These are phyloP conservation scores for Dynastes hyllus DNA, from an alignment of 2,888 invertebrate genomes.

Conservation along the genomic window DNA sequence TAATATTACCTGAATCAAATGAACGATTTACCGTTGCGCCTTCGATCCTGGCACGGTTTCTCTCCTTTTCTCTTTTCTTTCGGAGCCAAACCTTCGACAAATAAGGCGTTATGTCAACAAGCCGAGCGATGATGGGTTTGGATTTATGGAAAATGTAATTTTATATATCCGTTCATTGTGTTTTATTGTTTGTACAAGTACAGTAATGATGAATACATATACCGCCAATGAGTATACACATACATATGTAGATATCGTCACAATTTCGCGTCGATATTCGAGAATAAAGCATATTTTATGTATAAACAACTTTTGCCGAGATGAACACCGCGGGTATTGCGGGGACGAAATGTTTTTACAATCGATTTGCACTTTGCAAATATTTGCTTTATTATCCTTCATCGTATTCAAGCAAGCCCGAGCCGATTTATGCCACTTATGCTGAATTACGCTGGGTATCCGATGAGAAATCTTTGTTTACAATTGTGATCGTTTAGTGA, in stretches of 20 bases:
- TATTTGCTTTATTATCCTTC: conserved; percentile 39
- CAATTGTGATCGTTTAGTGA: not conserved
- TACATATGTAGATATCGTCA: conserved; percentile 11
- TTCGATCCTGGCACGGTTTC: conserved; percentile 4
- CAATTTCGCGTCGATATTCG: conserved; percentile 25
- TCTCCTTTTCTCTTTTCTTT: conserved; percentile 15
- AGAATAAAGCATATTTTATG: conserved; percentile 35
- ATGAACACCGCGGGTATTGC: not conserved
- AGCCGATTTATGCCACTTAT: conserved; percentile 11
- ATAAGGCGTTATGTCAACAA: conserved; percentile 37
- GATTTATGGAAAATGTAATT: conserved; percentile 42
- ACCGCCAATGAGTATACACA: not conserved
- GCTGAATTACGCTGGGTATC: not conserved
- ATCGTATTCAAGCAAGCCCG: conserved; percentile 37
- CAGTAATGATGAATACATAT: conserved; percentile 18
- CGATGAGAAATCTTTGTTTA: conserved; percentile 36
- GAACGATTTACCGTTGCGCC: conserved; percentile 37
- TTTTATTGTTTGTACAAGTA: conserved; percentile 40
- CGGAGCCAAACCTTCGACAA: conserved; percentile 36
- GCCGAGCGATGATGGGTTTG: conserved; percentile 16
- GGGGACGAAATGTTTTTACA: conserved; percentile 18
- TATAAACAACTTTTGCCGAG: conserved; percentile 23
- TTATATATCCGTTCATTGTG: conserved; percentile 48
- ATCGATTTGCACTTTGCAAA: conserved; percentile 43
- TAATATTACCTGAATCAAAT: conserved; percentile 44